These are phyloP conservation scores for Cardinalis cardinalis DNA, from an alignment of 2,113 vertebrate species.

Conservation along the genomic window DNA sequence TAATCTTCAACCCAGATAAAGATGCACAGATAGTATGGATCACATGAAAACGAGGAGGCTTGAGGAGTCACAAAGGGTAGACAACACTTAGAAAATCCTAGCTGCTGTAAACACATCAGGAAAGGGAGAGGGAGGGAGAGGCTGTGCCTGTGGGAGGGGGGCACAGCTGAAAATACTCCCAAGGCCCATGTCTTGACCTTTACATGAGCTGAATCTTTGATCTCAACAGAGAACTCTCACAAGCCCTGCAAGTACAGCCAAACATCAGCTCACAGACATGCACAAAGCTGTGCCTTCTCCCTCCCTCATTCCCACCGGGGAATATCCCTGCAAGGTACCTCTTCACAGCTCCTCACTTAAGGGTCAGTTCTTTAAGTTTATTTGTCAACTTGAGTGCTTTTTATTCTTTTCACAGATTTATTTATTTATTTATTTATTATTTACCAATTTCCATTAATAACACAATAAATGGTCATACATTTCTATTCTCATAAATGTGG, in stretches of 20 bases:
- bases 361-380: neutral
- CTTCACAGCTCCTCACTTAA: neutral
- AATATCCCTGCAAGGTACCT: neutral
- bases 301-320: neutral
- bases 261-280: neutral
- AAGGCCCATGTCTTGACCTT: conserved; percentile 18
- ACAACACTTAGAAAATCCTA: neutral
- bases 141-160: neutral
- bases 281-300: neutral
- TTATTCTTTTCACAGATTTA: neutral
- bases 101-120: neutral
- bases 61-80: neutral
- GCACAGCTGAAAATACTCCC: conserved; percentile 21
- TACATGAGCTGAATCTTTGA: conserved; percentile 27
- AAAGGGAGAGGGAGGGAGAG: neutral
- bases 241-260: neutral
- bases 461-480: neutral
- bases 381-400: neutral
- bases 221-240: neutral
- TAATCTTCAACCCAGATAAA: neutral
- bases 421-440: neutral
- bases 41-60: neutral
- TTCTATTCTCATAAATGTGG: fast-evolving
- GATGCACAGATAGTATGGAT: neutral
- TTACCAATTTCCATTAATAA: neutral